These are phyloP conservation scores for Melitaea athalia DNA, from an alignment of 2,888 invertebrate species.

Conservation along the genomic window DNA sequence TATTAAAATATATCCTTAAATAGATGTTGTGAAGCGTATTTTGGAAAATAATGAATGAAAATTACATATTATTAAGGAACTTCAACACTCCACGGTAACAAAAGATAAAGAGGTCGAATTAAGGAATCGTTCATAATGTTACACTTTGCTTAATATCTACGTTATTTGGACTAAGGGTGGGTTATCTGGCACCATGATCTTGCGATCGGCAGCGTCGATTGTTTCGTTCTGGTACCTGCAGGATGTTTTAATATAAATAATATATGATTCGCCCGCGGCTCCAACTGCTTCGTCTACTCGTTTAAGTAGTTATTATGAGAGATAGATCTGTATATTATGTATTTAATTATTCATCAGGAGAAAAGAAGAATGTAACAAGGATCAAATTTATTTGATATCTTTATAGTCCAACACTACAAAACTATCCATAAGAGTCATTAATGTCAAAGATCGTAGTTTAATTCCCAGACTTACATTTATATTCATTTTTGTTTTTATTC, in stretches of 20 bases:
- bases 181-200: slow-evolving; percentile 67
- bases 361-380: neutral
- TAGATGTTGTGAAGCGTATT: slow-evolving; percentile 71
- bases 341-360: neutral
- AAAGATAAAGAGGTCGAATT: slow-evolving; percentile 80
- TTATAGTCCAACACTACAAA: no score
- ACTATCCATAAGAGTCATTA: no score
- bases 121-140: slow-evolving; percentile 76
- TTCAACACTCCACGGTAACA: slow-evolving; percentile 78
- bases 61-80: slow-evolving; percentile 79
- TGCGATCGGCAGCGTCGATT: slow-evolving; percentile 65
- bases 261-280: slow-evolving; percentile 19
- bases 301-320: slow-evolving; percentile 13
- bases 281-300: slow-evolving; percentile 15
- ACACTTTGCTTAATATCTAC: slow-evolving; percentile 73
- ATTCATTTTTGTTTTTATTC: no score
- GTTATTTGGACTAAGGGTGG: slow-evolving; percentile 65
- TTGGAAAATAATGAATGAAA: slow-evolving; percentile 74
- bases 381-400: neutral
- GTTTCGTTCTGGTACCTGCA: slow-evolving; percentile 60
- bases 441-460: no score
- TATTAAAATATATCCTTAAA: slow-evolving; percentile 65
- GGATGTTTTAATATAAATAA: slow-evolving; percentile 45
- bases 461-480: no score
- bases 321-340: neutral